Evolutionary conservation across 2,888 invertebrate species (phyloP).

Genomic region (Andrena fulva): DNA sequence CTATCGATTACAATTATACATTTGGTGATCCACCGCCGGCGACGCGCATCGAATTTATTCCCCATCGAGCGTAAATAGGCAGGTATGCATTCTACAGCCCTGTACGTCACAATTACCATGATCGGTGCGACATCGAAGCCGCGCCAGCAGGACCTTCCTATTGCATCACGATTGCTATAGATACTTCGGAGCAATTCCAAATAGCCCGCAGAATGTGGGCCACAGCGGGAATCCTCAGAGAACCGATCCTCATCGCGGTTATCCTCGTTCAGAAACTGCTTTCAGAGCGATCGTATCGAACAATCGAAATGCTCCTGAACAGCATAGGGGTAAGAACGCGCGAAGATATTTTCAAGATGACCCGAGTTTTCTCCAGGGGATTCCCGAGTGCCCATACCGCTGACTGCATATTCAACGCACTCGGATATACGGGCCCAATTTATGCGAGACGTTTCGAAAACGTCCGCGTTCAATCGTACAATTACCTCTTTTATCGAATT

Average conservation of each 20-base stretch:
- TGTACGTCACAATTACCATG: background rate
- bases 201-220: slow-evolving; percentile 58
- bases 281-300: background rate
- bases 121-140: background rate
- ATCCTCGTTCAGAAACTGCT: slow-evolving; percentile 12
- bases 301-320: slow-evolving; percentile 20
- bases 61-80: no score
- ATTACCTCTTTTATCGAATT: slow-evolving; percentile 1
- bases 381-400: slow-evolving; percentile 50
- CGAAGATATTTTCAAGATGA: slow-evolving; percentile 25
- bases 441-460: slow-evolving; percentile 17
- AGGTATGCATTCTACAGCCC: background rate
- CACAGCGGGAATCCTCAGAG: slow-evolving; percentile 50
- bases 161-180: slow-evolving; percentile 11
- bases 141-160: background rate
- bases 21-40: no score
- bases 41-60: no score
- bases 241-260: slow-evolving; percentile 8
- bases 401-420: slow-evolving; percentile 4
- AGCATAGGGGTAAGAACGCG: slow-evolving; percentile 47
- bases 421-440: slow-evolving; percentile 50
- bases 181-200: slow-evolving; percentile 26
- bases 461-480: background rate
- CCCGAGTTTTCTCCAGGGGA: slow-evolving; percentile 7
- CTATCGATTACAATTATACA: no score